Evolutionary conservation across 2,888 invertebrate genomes (phyloP), one percentile per base, ranked within the genome.

Genomic region (Eupithecia subumbrata): DNA sequence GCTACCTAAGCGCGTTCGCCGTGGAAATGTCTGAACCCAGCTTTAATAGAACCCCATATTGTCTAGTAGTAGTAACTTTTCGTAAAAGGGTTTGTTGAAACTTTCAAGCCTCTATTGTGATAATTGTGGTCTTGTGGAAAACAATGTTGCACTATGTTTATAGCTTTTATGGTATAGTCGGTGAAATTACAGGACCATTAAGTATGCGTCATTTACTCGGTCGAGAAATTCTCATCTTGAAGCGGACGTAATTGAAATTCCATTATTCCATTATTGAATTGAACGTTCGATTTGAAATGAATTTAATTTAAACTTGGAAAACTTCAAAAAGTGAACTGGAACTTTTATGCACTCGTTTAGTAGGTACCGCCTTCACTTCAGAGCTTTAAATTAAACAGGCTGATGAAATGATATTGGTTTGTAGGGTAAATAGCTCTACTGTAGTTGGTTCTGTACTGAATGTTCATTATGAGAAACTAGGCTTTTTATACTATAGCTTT

Each of bases 81-180:
- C 22, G 22, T 22, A 56, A 22, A 56, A 52, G 52, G 22, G 22
- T 60, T 25, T 5, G 60, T 25, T 60, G 25, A 60, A 25, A 60
- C 14, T 22, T 25, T 25, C 60, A 25, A 5, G 60, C 60, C 25
- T 25, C 12, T 56, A 56, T 60, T 60, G 52, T 56, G 25, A 25
- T 60, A 12, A 60, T 60, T 60, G 52, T 56, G 60, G 60, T 60
- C 5, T 60, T 12, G 60, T 60, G 60, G 60, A 60, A 56, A 60
- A 22, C 25, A 25, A 25, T 25, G 12, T 22, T 25, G 1, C 12
- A 12, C 25, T 60, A 60, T 60, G 60, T 9, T 60, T 60, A 22
- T 56, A 60, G 60, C 60, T 60, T 60, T 60, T 25, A 25, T 60
- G 48, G 25, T 60, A 60, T 60, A 14, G 60, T 60, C 60, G 60